Percentiles rank a stretch among this genome's conserved stretches.
Conservation (phyloP, 1,140 invertebrate species). For the Caenorhabditis tropicalis region DNA sequence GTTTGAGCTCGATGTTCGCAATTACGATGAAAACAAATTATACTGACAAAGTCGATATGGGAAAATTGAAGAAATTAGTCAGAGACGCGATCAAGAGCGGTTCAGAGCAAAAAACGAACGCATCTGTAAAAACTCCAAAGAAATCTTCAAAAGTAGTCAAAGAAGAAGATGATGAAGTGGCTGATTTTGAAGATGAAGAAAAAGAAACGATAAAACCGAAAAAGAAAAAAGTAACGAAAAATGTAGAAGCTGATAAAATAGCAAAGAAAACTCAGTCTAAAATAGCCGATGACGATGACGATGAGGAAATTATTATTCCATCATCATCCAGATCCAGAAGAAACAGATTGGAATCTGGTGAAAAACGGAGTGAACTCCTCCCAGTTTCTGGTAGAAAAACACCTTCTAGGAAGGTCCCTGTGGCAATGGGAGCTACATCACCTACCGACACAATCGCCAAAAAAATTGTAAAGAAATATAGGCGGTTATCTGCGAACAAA, state of each 20-base stretch:
- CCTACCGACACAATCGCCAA: background rate
- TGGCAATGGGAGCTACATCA: no score
- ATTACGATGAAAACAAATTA: slow-evolving; percentile 13
- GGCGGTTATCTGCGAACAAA: background rate
- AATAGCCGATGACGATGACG: background rate
- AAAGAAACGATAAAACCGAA: background rate
- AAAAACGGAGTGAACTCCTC: no score
- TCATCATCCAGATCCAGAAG: background rate
- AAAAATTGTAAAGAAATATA: slow-evolving; percentile 1
- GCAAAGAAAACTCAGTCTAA: background rate
- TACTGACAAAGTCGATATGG: background rate
- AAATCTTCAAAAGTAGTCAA: background rate
- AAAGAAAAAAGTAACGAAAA: background rate
- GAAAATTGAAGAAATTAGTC: slow-evolving; percentile 5
- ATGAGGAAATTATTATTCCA: background rate
- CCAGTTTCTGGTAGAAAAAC: background rate
- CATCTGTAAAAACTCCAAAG: background rate
- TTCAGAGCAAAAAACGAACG: background rate
- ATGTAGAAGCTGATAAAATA: background rate
- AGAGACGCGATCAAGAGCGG: background rate
- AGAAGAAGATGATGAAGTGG: background rate
- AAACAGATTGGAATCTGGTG: background rate
- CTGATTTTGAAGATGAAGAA: background rate
- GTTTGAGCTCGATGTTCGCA: background rate
- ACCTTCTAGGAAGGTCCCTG: background rate